Conservation (phyloP, 1,140 invertebrate genomes). For the Drosophila pruinosa region DNA sequence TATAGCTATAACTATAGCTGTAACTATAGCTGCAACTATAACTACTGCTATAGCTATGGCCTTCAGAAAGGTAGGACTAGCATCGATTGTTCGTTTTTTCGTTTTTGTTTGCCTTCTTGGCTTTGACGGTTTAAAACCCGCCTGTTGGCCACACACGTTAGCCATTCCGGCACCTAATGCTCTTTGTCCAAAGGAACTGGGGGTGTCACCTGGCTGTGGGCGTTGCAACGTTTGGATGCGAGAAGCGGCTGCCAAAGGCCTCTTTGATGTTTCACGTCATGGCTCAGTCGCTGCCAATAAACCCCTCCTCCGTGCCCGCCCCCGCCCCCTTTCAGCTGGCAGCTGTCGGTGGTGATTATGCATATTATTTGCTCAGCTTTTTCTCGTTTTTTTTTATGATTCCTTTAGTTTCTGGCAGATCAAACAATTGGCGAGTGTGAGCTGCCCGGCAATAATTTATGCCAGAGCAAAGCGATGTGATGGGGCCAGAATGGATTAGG, state of each 20-base stretch:
- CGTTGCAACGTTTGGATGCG: conserved; percentile 28
- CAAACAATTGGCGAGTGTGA: conserved; percentile 32
- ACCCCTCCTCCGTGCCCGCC: neutral
- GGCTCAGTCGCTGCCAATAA: conserved; percentile 23
- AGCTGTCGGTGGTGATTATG: conserved; percentile 26
- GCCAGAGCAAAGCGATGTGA: conserved; percentile 4
- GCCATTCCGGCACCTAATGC: neutral
- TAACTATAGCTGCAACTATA: too few relatives aligned
- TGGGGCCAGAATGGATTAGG: conserved; percentile 20
- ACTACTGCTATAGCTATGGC: too few relatives aligned
- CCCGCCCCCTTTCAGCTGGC: neutral
- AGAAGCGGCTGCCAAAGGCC: conserved; percentile 1
- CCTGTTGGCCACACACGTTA: conserved; percentile 2
- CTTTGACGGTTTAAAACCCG: conserved; percentile 6
- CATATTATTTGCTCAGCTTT: conserved; percentile 18
- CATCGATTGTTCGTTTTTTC: too few relatives aligned
- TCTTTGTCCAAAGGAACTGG: neutral
- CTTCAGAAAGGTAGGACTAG: too few relatives aligned
- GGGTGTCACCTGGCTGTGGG: neutral
- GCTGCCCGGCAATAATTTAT: conserved; percentile 41
- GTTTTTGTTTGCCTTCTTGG: too few relatives aligned
- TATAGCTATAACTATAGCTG: neutral
- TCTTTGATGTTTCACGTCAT: conserved; percentile 42
- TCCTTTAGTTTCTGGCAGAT: conserved; percentile 8
- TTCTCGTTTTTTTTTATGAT: neutral